Evolutionary conservation across 2,888 invertebrate genomes (phyloP).

Genomic region (Allacma fusca): DNA sequence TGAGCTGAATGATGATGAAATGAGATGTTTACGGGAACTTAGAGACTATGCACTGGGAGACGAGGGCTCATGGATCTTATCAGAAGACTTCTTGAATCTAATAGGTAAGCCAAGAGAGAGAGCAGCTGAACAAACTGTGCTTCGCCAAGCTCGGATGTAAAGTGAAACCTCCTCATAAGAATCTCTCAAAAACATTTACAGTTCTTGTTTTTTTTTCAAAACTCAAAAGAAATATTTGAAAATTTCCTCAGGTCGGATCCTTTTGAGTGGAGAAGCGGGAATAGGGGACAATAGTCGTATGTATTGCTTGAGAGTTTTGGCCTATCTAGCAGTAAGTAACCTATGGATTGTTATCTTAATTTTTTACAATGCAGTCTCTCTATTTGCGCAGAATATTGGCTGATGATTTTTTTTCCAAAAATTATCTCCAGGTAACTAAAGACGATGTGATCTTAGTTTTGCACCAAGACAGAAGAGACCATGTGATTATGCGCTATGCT

Average conservation of each 20-base stretch:
- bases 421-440: slow-evolving; percentile 65
- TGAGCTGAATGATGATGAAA: slow-evolving; percentile 77
- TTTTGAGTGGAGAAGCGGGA: slow-evolving; percentile 57
- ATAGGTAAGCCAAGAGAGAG: slow-evolving; percentile 77
- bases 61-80: slow-evolving; percentile 91
- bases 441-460: slow-evolving; percentile 88
- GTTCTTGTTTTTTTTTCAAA: too few species aligned
- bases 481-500: slow-evolving; percentile 87
- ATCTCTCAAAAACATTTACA: too few species aligned
- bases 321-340: slow-evolving; percentile 74
- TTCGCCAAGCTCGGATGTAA: too few species aligned
- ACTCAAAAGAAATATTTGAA: too few species aligned
- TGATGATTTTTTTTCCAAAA: slow-evolving; percentile 43
- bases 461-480: slow-evolving; percentile 88
- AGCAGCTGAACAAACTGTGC: too few species aligned
- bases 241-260: slow-evolving; percentile 54
- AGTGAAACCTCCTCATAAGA: not conserved
- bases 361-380: too few species aligned
- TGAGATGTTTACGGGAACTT: slow-evolving; percentile 79
- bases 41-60: slow-evolving; percentile 87
- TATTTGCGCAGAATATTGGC: too few species aligned
- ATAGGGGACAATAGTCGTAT: slow-evolving; percentile 70
- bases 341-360: too few species aligned
- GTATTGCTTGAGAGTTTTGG: slow-evolving; percentile 75
- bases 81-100: slow-evolving; percentile 85